Percentiles rank a stretch among this genome's conserved stretches.
Evolutionary conservation across 2,113 vertebrate species (phyloP).

Genomic region (Pseudorasbora parva): DNA sequence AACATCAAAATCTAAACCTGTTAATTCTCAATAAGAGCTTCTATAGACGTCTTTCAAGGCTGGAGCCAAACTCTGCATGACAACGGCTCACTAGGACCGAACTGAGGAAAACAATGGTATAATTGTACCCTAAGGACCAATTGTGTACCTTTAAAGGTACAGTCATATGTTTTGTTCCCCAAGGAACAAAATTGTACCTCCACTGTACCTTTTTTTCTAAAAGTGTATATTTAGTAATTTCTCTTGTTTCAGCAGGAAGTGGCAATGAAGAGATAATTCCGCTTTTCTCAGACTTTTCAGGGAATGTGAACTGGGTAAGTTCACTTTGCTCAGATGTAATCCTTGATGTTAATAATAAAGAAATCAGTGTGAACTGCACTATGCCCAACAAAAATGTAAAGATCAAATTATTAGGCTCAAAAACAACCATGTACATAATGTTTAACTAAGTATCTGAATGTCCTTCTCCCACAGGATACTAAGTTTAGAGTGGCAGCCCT

Average conservation of each 20-base stretch:
- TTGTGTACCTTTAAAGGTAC: too few species aligned
- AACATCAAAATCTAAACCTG: too few species aligned
- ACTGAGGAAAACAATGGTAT: too few species aligned
- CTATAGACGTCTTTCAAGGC: too few species aligned
- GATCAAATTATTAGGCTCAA: background rate
- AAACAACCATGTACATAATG: constrained; percentile 28
- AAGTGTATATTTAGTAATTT: background rate
- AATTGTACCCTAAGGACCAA: too few species aligned
- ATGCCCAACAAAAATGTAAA: background rate
- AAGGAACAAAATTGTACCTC: too few species aligned
- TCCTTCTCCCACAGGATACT: constrained; percentile 73
- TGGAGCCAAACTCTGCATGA: too few species aligned
- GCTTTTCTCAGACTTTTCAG: constrained; percentile 37
- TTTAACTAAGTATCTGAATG: background rate
- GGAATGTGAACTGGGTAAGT: constrained; percentile 24
- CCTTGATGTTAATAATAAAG: too few species aligned
- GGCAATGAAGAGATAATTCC: background rate
- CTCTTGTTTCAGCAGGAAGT: constrained; percentile 11
- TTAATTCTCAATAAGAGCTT: too few species aligned
- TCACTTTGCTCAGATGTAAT: background rate
- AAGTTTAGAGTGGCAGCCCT: constrained; percentile 78
- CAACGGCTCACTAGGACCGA: too few species aligned
- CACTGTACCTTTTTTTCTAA: too few species aligned
- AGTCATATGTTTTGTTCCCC: too few species aligned
- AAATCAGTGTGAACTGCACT: background rate